Evolutionary conservation across 2,113 vertebrate species (phyloP).

Genomic region (Leucosticte australis): DNA sequence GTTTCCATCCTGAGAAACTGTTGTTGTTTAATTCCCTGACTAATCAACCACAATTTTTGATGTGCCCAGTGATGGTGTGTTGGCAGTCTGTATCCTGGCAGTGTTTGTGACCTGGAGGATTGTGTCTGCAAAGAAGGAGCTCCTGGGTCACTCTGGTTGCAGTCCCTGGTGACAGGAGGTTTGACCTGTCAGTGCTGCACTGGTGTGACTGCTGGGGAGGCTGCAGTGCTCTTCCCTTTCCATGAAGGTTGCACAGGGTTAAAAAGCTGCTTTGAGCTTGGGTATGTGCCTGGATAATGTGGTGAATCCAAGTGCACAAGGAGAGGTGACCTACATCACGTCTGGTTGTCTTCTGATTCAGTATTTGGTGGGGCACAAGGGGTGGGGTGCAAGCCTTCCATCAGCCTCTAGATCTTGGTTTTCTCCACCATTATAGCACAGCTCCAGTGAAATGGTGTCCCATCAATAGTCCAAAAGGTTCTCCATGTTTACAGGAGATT

Average conservation of each 20-base stretch:
- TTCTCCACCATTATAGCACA: not conserved
- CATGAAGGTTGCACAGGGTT: not conserved
- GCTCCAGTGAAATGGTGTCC: not conserved
- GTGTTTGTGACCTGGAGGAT: not conserved
- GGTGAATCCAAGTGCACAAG: not conserved
- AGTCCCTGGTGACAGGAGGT: not conserved
- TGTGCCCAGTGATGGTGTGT: not conserved
- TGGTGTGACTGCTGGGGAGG: not conserved
- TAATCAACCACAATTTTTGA: not conserved
- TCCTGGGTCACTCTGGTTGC: not conserved
- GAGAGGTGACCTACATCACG: not conserved
- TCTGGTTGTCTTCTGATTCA: not conserved
- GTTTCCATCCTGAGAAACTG: not conserved
- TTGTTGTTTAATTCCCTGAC: not conserved
- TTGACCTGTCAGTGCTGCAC: not conserved
- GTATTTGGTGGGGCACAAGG: accelerated
- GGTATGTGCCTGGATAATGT: not conserved
- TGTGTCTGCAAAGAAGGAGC: not conserved
- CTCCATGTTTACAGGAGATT: not conserved
- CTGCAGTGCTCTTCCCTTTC: not conserved
- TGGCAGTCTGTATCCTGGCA: not conserved
- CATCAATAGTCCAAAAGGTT: not conserved
- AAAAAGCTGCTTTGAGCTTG: not conserved
- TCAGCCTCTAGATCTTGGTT: not conserved
- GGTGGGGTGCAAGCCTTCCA: accelerated